Evolutionary conservation across 2,888 invertebrate species (phyloP).

Genomic region (Rutpela maculata): DNA sequence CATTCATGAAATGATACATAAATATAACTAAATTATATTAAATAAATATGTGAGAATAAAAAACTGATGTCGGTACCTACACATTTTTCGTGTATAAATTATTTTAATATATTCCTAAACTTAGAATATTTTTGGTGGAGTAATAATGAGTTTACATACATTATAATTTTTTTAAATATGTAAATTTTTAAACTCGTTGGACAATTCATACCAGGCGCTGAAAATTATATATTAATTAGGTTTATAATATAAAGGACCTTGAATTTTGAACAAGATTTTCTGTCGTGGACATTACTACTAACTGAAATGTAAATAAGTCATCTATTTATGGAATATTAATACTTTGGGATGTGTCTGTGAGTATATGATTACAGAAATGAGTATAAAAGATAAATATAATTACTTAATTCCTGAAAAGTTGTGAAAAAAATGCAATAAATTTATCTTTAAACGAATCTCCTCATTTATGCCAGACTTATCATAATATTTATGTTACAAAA

Average conservation of each 20-base stretch:
- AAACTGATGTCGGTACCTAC: not conserved
- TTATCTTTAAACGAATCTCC: constrained; percentile 31
- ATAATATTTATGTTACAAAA: constrained; percentile 35
- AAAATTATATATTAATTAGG: constrained; percentile 10
- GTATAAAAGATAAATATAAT: constrained; percentile 22
- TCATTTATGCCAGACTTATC: constrained; percentile 8
- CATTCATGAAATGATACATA: not conserved
- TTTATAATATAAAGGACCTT: constrained; percentile 32
- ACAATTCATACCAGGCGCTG: constrained; percentile 12
- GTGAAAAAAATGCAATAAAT: constrained; percentile 32
- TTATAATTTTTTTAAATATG: constrained; percentile 10
- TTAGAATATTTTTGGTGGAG: constrained; percentile 7
- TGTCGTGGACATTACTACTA: not conserved
- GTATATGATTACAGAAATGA: not conserved
- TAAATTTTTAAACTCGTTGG: not conserved
- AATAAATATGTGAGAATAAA: not conserved
- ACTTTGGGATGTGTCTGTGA: not conserved
- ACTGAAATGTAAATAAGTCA: constrained; percentile 19
- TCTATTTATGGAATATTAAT: constrained; percentile 24
- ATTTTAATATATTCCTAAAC: not conserved
- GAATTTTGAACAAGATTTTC: constrained; percentile 35
- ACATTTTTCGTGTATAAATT: not conserved
- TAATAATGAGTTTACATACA: constrained; percentile 2
- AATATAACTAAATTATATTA: not conserved
- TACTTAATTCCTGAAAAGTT: constrained; percentile 10